A percentile compares a stretch with the other conserved stretches of the same genome.
Evolutionary conservation across 2,888 invertebrate genomes (phyloP).

Genomic region (Sthenelais limicola): DNA sequence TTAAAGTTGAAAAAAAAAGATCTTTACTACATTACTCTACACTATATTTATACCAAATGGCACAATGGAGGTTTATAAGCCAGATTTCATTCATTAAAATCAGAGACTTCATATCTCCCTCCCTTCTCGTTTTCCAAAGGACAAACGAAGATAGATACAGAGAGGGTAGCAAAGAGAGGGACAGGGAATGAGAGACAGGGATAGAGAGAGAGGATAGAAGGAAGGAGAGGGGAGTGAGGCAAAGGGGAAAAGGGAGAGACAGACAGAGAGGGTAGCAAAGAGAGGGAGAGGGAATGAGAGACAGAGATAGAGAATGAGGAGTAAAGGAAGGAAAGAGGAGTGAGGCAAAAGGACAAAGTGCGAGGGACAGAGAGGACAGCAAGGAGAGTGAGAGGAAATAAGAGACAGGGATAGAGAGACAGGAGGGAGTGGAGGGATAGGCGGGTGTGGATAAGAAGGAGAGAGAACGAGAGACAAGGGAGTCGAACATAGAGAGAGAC

Average conservation of each 20-base stretch:
- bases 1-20: too few species aligned
- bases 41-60: too few species aligned
- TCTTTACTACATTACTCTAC: too few species aligned
- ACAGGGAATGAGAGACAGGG: neutral
- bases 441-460: neutral
- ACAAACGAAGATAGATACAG: too few species aligned
- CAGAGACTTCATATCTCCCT: too few species aligned
- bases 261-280: neutral
- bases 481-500: neutral
- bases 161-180: neutral
- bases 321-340: neutral
- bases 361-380: neutral
- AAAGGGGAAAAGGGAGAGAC: neutral
- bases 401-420: neutral
- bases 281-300: neutral
- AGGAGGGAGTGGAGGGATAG: neutral
- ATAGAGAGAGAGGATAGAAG: neutral
- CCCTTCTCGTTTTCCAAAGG: too few species aligned
- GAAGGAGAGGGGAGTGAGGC: neutral
- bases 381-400: neutral
- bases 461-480: neutral
- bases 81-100: too few species aligned
- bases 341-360: neutral
- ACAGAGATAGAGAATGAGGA: neutral
- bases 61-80: too few species aligned